A percentile compares a stretch with the other conserved stretches of the same genome.
Conservation (phyloP, 2,888 invertebrate species). For the Clunio marinus region DNA sequence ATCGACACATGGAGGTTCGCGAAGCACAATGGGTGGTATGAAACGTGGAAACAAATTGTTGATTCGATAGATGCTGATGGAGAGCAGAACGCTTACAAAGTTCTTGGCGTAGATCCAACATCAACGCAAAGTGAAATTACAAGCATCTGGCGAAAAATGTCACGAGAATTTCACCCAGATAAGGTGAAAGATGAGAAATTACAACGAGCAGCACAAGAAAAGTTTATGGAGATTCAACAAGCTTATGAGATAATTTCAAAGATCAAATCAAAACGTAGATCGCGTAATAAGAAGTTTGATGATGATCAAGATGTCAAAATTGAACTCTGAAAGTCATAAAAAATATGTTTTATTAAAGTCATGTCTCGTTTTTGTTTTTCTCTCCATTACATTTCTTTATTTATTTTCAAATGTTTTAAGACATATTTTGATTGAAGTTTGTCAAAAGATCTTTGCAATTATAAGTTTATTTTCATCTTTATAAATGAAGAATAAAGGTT, state of each 20-base stretch:
- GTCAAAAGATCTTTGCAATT: too few relatives aligned
- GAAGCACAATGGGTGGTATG: conserved; percentile 81
- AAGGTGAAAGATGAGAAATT: conserved; percentile 72
- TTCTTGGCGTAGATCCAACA: conserved; percentile 71
- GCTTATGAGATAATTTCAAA: conserved; percentile 86
- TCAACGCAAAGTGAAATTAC: conserved; percentile 84
- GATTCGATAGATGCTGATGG: conserved; percentile 86
- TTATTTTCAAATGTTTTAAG: too few relatives aligned
- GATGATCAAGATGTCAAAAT: conserved; percentile 43
- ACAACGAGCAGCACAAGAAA: conserved; percentile 70
- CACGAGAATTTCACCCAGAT: conserved; percentile 86
- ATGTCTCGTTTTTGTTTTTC: too few relatives aligned
- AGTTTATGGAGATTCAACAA: conserved; percentile 88
- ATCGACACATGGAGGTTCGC: conserved; percentile 72
- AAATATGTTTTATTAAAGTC: not conserved
- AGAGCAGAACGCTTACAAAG: conserved; percentile 82
- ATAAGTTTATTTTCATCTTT: too few relatives aligned
- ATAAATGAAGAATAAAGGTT: too few relatives aligned
- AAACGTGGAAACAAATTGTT: conserved; percentile 80
- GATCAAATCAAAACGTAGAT: conserved; percentile 69
- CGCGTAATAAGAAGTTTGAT: conserved; percentile 67
- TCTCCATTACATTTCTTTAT: not conserved
- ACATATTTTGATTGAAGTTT: too few relatives aligned
- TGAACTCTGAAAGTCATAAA: conserved; percentile 1
- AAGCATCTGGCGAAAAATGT: conserved; percentile 71